Conservation (phyloP, 2,797 vertebrate species). For the Tenualosa ilisha region DNA sequence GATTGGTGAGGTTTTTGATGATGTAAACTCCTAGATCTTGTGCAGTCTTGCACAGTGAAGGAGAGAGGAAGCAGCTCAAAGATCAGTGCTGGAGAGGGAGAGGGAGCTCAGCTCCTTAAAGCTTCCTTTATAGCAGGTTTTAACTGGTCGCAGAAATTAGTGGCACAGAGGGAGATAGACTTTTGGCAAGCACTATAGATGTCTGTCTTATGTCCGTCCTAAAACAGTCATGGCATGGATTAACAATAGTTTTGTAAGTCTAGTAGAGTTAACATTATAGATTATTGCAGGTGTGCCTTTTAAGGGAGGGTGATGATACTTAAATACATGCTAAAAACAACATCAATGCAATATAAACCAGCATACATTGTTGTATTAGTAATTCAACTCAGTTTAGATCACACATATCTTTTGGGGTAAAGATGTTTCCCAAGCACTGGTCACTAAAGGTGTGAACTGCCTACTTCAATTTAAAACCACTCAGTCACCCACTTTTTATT, state of each 20-base stretch:
- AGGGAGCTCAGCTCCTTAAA: constrained; percentile 57
- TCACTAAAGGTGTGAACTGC: constrained; percentile 34
- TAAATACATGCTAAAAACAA: background rate
- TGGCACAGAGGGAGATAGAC: constrained; percentile 71
- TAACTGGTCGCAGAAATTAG: constrained; percentile 78
- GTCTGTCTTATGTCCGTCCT: background rate
- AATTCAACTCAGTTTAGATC: background rate
- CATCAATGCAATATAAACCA: background rate
- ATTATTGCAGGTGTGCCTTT: background rate
- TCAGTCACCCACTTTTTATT: constrained; percentile 49
- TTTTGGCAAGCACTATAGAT: constrained; percentile 49
- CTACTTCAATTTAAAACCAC: constrained; percentile 52
- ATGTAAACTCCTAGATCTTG: constrained; percentile 59
- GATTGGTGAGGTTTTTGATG: constrained; percentile 43
- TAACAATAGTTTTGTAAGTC: background rate
- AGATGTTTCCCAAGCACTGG: background rate
- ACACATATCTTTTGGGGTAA: background rate
- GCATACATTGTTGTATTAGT: background rate
- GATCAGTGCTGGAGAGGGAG: constrained; percentile 31
- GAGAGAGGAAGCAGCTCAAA: constrained; percentile 50
- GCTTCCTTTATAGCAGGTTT: constrained; percentile 77
- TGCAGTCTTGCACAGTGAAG: constrained; percentile 63
- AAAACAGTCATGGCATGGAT: too few relatives aligned
- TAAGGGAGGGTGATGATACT: background rate
- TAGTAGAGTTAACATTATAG: background rate